Base-by-base conservation (phyloP, 2,888 invertebrate genomes). In the Tenthredo amoena region DNA sequence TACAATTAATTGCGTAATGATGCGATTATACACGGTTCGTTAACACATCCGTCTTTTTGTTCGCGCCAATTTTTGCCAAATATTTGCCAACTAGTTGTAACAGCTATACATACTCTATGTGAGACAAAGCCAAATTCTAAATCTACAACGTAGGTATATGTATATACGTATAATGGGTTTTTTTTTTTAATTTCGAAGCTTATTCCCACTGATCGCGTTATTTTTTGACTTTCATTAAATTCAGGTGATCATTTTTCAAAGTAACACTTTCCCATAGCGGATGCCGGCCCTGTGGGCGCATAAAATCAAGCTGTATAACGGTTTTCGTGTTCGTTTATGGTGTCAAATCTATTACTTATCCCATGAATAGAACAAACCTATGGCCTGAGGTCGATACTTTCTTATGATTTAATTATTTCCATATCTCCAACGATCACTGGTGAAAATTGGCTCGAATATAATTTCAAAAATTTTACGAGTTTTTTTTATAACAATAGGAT, bases 1-100 rank as follows among this genome's bases (percentile, higher is more conserved):
- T 2, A 12, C 26, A 62, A 21, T 62, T 62, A 10, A 74, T 26
- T 74, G 47, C 26, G 40, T 74, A 37, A 74, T 43, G 26, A 9
- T 40, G 9, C 12, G 21, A 76, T 21, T 40, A 15, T 43, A 10
- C n/a, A 47, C 47, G 76, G 76, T 76, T 47, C 18, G 62, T 62
- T 62, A n/a, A 21, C 77, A 55, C 77, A 50, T 77, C 77, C 55
- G 77, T 77, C 77, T 26, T 55, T 55, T 77, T 55, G 55, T 77
- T 50, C 31, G n/a, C 12, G 31, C 50, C 50, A 50, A 77, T 26
- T 34, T 68, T 68, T 68, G 55, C n/a, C 55, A n/a, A 55, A 55
- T 55, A n/a, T 55, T 55, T n/a, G 7, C n/a, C 55, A 55, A 55
- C 55, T 55, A n/a, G 7, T 50, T 50, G 15, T n/a, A 15, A 40